Percentiles rank a stretch among this genome's conserved stretches.
phyloP scores from a whole-genome alignment of 2,888 invertebrate species.

The Hydraecia micacea region DNA sequence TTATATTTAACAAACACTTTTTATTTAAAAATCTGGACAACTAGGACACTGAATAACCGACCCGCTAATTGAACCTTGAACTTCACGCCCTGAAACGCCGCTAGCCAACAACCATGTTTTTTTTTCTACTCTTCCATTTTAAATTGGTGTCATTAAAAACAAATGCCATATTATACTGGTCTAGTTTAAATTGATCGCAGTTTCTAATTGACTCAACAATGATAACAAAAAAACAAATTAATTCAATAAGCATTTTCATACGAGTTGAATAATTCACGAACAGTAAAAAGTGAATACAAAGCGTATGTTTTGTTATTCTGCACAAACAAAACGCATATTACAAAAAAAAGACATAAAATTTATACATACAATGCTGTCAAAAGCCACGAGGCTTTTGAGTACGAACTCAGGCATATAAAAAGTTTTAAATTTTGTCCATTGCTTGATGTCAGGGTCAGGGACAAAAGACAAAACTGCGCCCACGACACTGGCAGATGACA shows the following conservation, averaged over 20 bases:
- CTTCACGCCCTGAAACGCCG: not conserved
- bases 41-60: not conserved
- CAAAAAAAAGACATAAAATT: too few relatives aligned
- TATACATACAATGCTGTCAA: too few relatives aligned
- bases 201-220: constrained; percentile 5
- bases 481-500: too few relatives aligned
- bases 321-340: too few relatives aligned
- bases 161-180: not conserved
- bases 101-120: not conserved
- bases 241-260: constrained; percentile 9
- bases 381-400: too few relatives aligned
- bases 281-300: not conserved
- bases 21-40: not conserved
- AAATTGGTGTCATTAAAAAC: constrained; percentile 9
- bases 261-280: constrained; percentile 21
- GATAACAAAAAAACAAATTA: not conserved
- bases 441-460: too few relatives aligned
- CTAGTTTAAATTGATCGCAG: constrained; percentile 15
- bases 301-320: not conserved
- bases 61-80: constrained; percentile 2
- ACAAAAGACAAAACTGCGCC: too few relatives aligned
- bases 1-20: not conserved
- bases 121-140: not conserved
- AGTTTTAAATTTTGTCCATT: too few relatives aligned
- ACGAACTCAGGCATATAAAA: too few relatives aligned